Conservation (phyloP, 2,113 vertebrate species). For the Abramis brama region DNA sequence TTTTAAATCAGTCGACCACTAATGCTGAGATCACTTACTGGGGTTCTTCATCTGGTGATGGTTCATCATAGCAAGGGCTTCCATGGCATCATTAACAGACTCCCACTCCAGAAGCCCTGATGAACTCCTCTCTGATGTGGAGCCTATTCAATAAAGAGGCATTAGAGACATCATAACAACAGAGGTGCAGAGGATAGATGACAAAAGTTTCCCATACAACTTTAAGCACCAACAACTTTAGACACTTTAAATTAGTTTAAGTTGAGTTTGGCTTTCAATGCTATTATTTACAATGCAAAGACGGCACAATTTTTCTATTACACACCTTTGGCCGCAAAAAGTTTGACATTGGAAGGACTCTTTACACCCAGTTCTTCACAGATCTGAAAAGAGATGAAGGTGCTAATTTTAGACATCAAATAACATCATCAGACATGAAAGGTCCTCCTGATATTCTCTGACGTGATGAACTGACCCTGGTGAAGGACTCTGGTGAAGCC, state of each 20-base stretch:
- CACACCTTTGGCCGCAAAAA: slow-evolving; percentile 93
- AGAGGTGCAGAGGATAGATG: neutral
- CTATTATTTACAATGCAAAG: neutral
- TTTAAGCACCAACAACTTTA: no score
- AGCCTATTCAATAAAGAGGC: slow-evolving; percentile 50
- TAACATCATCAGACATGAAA: neutral
- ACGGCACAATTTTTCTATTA: slow-evolving; percentile 18
- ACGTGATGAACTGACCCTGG: slow-evolving; percentile 75
- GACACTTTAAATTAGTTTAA: neutral
- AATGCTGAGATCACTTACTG: slow-evolving; percentile 75
- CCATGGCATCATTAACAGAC: slow-evolving; percentile 91
- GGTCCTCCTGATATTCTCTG: neutral
- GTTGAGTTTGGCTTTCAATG: neutral
- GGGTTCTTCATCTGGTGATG: slow-evolving; percentile 96
- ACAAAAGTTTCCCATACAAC: neutral
- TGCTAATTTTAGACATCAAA: neutral
- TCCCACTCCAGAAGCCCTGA: slow-evolving; percentile 93
- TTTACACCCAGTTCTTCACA: slow-evolving; percentile 88
- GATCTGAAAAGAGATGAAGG: slow-evolving; percentile 72
- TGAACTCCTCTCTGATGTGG: slow-evolving; percentile 86
- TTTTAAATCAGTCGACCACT: no score
- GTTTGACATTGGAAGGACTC: slow-evolving; percentile 85
- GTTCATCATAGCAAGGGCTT: slow-evolving; percentile 87
- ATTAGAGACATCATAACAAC: neutral
- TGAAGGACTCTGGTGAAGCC: slow-evolving; percentile 86